phyloP scores from a whole-genome alignment of 2,797 vertebrate species.

The Crocidura indochinensis region DNA sequence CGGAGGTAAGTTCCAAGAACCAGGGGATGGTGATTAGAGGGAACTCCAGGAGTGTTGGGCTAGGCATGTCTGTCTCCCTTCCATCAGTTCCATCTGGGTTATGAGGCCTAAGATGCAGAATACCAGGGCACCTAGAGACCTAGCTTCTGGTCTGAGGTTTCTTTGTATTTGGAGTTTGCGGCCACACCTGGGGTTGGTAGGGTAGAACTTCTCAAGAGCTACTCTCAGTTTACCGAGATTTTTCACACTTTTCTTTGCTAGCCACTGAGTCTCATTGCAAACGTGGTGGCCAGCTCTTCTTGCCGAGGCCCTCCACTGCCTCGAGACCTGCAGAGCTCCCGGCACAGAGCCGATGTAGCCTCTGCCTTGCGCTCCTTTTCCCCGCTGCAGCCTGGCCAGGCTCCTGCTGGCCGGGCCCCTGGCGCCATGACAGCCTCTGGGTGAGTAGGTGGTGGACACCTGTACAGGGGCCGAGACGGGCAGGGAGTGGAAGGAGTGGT shows the following conservation, averaged over 20 bases:
- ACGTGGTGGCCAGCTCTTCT: conserved; percentile 94
- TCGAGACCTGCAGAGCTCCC: conserved; percentile 92
- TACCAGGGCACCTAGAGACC: not conserved
- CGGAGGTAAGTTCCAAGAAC: conserved; percentile 91
- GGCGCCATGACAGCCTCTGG: conserved; percentile 94
- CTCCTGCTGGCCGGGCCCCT: conserved; percentile 87
- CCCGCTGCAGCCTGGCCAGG: conserved; percentile 93
- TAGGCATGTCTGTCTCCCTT: not conserved
- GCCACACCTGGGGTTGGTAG: too few relatives aligned
- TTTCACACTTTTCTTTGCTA: conserved; percentile 82
- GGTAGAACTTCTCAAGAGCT: too few relatives aligned
- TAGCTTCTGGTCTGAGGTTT: conserved; percentile 22
- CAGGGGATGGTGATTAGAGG: not conserved
- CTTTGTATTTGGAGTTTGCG: not conserved
- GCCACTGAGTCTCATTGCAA: conserved; percentile 98
- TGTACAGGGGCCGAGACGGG: not conserved
- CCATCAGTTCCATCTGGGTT: not conserved
- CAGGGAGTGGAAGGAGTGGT: not conserved
- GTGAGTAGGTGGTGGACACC: conserved; percentile 62
- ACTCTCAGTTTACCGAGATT: not conserved
- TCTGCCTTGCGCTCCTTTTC: conserved; percentile 97
- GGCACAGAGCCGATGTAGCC: conserved; percentile 93
- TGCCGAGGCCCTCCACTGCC: conserved; percentile 93
- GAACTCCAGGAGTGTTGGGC: not conserved
- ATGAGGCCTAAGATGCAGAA: not conserved